Evolutionary conservation across 2,797 vertebrate species (phyloP).

Genomic region (Peromyscus aztecus): DNA sequence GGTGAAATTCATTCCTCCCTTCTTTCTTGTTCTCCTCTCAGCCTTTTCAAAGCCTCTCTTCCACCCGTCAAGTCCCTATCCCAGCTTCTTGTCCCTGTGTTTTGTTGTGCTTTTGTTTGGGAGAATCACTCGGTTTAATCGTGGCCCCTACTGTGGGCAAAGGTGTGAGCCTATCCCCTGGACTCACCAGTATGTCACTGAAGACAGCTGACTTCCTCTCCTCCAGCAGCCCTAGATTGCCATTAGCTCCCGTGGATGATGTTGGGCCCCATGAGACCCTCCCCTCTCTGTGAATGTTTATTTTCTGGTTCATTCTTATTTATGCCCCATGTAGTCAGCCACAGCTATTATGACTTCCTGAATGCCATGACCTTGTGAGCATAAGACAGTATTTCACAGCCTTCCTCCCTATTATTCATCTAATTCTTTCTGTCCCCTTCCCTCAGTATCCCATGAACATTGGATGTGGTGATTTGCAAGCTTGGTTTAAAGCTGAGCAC

Average conservation of each 20-base stretch:
- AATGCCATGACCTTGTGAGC: background rate
- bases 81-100: background rate
- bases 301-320: background rate
- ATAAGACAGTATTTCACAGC: background rate
- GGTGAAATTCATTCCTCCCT: background rate
- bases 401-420: background rate
- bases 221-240: background rate
- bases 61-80: background rate
- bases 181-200: background rate
- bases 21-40: background rate
- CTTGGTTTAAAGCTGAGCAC: background rate
- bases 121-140: background rate
- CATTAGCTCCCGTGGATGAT: background rate
- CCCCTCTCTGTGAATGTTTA: background rate
- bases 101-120: background rate
- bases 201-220: background rate
- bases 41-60: background rate
- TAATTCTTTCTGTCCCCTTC: background rate
- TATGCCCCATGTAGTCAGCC: no score
- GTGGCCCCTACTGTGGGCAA: background rate
- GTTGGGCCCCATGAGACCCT: background rate
- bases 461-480: background rate
- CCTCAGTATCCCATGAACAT: background rate
- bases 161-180: background rate
- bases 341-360: background rate